Evolutionary conservation across 2,797 vertebrate species (phyloP).

Genomic region (Choloepus didactylus): DNA sequence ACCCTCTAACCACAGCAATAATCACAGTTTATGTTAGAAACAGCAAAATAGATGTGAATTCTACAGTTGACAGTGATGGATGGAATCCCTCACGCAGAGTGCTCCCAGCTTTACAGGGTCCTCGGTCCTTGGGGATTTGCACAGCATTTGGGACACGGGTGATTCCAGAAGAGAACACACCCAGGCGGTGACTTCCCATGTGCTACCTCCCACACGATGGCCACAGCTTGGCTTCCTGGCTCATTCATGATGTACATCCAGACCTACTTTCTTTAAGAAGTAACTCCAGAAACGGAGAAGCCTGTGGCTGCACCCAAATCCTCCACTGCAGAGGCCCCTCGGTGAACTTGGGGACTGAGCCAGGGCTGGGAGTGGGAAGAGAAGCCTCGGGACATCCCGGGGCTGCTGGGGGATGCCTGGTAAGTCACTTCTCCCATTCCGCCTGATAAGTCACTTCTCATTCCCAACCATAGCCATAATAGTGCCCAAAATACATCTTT

Average conservation of each 20-base stretch:
- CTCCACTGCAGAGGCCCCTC: background rate
- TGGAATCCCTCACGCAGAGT: background rate
- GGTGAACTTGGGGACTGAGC: accelerated
- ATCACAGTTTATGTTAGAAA: constrained; percentile 75
- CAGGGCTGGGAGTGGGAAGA: background rate
- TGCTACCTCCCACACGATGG: background rate
- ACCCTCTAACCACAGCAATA: constrained; percentile 73
- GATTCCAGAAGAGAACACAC: accelerated
- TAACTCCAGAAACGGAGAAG: background rate
- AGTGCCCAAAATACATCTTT: no score
- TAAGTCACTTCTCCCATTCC: background rate
- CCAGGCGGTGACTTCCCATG: background rate
- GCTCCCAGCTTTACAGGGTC: background rate
- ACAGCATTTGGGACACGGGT: accelerated
- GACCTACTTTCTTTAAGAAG: background rate
- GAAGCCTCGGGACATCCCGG: accelerated
- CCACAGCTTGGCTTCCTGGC: background rate
- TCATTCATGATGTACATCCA: background rate
- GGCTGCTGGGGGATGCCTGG: background rate
- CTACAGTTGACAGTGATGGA: constrained; percentile 11
- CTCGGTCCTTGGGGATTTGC: background rate
- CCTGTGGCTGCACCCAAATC: background rate
- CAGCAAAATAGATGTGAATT: constrained; percentile 43
- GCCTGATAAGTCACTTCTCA: background rate
- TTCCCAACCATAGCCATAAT: background rate